These are phyloP conservation scores for Podocnemis expansa DNA, from an alignment of 2,113 vertebrate genomes.

Conservation along the genomic window DNA sequence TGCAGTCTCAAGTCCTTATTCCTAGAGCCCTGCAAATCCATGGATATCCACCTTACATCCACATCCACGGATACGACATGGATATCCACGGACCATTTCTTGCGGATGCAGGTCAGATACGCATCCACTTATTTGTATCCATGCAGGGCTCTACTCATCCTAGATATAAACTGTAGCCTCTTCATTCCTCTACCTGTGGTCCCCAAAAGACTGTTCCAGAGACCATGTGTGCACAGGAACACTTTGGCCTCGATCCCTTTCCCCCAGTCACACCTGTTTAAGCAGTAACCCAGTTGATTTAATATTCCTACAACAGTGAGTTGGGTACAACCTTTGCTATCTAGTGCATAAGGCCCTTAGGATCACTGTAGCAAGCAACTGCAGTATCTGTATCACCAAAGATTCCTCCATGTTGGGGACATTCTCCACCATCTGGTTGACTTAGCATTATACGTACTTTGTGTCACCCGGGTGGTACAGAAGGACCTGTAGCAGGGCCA, in stretches of 20 bases:
- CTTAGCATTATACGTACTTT: not conserved
- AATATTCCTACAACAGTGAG: not conserved
- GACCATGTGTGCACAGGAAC: not conserved
- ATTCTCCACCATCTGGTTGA: not conserved
- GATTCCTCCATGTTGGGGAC: not conserved
- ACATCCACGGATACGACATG: too few species aligned
- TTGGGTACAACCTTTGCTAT: not conserved
- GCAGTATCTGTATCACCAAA: not conserved
- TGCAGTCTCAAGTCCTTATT: not conserved
- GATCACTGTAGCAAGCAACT: not conserved
- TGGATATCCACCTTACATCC: too few species aligned
- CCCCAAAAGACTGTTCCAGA: not conserved
- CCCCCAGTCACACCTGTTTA: not conserved
- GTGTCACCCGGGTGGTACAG: not conserved
- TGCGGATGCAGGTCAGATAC: too few species aligned
- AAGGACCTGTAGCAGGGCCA: conserved; percentile 35
- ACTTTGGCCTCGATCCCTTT: not conserved
- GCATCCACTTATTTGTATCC: too few species aligned
- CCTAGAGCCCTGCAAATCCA: too few species aligned
- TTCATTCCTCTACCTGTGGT: not conserved
- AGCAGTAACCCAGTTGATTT: not conserved
- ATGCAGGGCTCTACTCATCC: too few species aligned
- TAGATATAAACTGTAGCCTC: not conserved
- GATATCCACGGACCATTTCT: too few species aligned
- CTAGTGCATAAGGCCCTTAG: not conserved